Evolutionary conservation across 2,797 vertebrate species (phyloP).

Genomic region (Helarctos malayanus): DNA sequence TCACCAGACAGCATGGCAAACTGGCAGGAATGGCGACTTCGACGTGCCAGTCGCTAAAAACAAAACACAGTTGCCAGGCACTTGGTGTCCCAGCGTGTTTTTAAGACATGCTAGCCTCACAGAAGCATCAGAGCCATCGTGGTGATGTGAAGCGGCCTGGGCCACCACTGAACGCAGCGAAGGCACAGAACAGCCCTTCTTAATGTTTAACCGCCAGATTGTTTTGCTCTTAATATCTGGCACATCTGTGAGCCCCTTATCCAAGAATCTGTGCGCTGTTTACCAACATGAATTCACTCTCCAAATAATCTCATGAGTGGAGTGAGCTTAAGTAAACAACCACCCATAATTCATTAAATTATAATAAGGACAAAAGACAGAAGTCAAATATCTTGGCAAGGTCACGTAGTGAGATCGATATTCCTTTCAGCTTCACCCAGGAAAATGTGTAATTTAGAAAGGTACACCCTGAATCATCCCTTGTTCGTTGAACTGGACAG

Average conservation of each 20-base stretch:
- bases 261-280: neutral
- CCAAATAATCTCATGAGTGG: neutral
- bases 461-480: neutral
- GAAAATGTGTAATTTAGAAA: neutral
- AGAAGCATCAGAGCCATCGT: neutral
- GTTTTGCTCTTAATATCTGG: neutral
- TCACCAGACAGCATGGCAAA: neutral
- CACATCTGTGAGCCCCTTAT: neutral
- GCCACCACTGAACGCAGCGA: neutral
- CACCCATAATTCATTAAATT: neutral
- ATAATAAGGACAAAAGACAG: neutral
- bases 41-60: neutral
- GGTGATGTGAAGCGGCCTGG: neutral
- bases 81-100: neutral
- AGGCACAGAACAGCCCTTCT: neutral
- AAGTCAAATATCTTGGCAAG: conserved; percentile 20
- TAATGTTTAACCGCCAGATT: neutral
- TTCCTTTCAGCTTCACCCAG: neutral
- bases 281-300: conserved; percentile 1
- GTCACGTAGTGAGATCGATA: neutral
- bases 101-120: neutral
- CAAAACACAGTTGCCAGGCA: neutral
- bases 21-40: neutral
- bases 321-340: neutral
- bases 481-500: neutral